Evolutionary conservation across 2,888 invertebrate genomes (phyloP).

Genomic region (Drosophila acutilabella): DNA sequence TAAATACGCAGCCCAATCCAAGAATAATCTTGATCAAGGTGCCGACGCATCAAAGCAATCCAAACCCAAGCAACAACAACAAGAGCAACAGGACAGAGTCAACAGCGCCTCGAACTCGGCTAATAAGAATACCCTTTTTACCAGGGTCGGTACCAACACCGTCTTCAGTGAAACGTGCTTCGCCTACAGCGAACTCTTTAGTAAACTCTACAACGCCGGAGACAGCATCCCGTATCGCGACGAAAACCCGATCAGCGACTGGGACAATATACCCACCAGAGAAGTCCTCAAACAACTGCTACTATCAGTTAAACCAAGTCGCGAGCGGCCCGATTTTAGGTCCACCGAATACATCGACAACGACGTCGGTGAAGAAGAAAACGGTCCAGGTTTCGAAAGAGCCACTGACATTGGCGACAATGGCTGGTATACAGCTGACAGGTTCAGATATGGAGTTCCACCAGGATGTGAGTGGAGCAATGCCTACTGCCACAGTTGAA

Average conservation of each 20-base stretch:
- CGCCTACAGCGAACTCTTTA: constrained; percentile 54
- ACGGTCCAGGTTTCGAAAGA: constrained; percentile 75
- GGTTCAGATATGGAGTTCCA: constrained; percentile 78
- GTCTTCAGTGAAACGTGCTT: constrained; percentile 70
- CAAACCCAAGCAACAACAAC: constrained; percentile 26
- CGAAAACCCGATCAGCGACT: constrained; percentile 42
- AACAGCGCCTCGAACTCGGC: constrained; percentile 69
- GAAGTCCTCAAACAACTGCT: constrained; percentile 30
- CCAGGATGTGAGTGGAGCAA: constrained; percentile 84
- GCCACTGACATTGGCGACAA: constrained; percentile 76
- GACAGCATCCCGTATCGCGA: constrained; percentile 64
- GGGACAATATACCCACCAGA: constrained; percentile 60
- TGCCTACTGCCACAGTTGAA: constrained; percentile 85
- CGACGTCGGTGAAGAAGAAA: constrained; percentile 33
- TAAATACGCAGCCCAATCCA: constrained; percentile 65
- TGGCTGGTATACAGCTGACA: constrained; percentile 83
- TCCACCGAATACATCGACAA: constrained; percentile 33
- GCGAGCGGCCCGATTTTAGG: constrained; percentile 46
- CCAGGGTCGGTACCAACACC: constrained; percentile 75
- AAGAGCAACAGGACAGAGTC: constrained; percentile 62
- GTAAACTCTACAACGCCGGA: constrained; percentile 60
- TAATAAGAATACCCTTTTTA: constrained; percentile 83
- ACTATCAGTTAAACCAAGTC: constrained; percentile 40
- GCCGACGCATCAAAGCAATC: constrained; percentile 37
- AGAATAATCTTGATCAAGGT: constrained; percentile 69